A percentile compares a stretch with the other conserved stretches of the same genome.
Conservation (phyloP, 2,113 vertebrate genomes). For the Lycaon pictus region DNA sequence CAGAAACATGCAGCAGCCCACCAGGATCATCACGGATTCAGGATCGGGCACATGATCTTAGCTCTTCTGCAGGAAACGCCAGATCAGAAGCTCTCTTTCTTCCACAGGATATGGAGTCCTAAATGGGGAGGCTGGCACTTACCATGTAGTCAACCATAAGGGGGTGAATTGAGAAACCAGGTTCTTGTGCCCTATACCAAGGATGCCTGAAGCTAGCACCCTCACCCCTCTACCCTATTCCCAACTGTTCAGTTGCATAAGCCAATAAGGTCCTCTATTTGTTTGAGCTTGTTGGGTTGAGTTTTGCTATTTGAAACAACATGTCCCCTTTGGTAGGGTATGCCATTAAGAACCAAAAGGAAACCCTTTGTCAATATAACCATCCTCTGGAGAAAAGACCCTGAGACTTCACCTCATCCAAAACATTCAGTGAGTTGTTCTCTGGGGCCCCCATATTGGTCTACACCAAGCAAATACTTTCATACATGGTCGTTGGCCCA, state of each 20-base stretch:
- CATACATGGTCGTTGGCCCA: rapidly evolving
- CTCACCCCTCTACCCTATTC: rapidly evolving
- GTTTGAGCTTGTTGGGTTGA: neutral
- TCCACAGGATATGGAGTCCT: neutral
- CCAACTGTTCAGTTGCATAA: neutral
- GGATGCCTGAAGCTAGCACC: neutral
- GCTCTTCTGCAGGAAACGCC: neutral
- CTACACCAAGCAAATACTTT: neutral
- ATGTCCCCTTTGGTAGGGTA: neutral
- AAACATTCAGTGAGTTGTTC: neutral
- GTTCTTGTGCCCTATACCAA: neutral
- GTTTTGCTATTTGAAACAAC: neutral
- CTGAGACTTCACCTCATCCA: neutral
- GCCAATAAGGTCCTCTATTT: neutral
- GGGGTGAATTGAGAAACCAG: neutral
- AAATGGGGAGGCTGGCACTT: neutral
- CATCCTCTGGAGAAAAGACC: neutral
- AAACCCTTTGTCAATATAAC: neutral
- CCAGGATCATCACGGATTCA: neutral
- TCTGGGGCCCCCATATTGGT: rapidly evolving
- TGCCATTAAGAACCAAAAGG: neutral
- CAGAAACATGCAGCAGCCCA: neutral
- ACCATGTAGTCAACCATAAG: rapidly evolving
- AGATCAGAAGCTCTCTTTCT: neutral
- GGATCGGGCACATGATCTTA: neutral